Evolutionary conservation across 2,888 invertebrate genomes (phyloP), one percentile per base, ranked within the genome.

Genomic region (Deladenus siricidicola): DNA sequence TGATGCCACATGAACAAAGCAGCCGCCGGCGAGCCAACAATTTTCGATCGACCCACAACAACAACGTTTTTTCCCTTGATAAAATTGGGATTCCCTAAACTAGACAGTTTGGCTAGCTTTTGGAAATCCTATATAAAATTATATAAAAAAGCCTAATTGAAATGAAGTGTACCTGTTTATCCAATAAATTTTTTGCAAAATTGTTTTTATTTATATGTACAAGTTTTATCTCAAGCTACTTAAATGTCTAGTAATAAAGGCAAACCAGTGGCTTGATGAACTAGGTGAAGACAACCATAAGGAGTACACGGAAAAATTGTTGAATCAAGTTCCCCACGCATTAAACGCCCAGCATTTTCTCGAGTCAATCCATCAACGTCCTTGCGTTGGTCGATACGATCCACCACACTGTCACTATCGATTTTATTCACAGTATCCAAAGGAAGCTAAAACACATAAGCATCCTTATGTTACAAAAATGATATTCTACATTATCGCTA

Each of bases 241-340:
- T n/a, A n/a, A n/a, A n/a, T n/a, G n/a, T n/a, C n/a, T n/a, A n/a
- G n/a, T n/a, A n/a, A n/a, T n/a, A n/a, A n/a, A 14, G 14, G 39
- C 39, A 14, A 10, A 67, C 74, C 67, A 58, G 81, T 82, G 17
- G 75, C 76, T 58, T 73, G 65, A 80, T 88, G 88, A 71, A 91
- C 90, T 6, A 94, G 84, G 79, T 96, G 91, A 64, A 98, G 84
- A 78, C 90, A 90, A 2, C 96, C 98, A 67, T 88, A 87, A 0
- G 98, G 94, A 0, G 98, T 99, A 80, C 98, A 99, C 0, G 98
- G 94, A 53, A 94, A 80, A 79, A 94, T 92, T 1, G 85, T 83
- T 8, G 64, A 63, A 14, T 80, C 79, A 73, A 92, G 83, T 79
- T 94, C 90, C 1, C 93, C 93, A 60, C 90, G 86, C 0, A 92